Base-by-base conservation (phyloP, 2,113 vertebrate species). In the Lophochroa leadbeateri region DNA sequence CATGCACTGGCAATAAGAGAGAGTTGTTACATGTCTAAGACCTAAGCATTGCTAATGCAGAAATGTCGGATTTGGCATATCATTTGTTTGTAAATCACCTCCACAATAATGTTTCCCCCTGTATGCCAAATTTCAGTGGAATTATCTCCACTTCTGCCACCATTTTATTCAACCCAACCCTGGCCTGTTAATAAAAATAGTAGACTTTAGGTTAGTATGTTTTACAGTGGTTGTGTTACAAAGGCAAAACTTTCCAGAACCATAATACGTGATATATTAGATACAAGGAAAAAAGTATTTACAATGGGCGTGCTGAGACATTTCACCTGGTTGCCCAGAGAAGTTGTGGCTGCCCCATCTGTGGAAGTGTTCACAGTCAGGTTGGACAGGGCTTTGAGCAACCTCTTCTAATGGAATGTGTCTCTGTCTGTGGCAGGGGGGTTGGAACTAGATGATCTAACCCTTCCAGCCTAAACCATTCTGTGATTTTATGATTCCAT, bases 401-500 rank as follows among this genome's bases (percentile, higher is more conserved):
- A 44, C 14, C 1, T 0, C 0, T 20, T 44, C 27, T 44, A 53
- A 5, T 33, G 33, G 50, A 79, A 87, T 27, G 7, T 27, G 6
- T 37, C 16, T 8, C 20, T 53, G 47, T 17, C 21, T 6, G 9
- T 27, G 12, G 7, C 24, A 74, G 10, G 3, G 3, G 3, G 0
- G 1, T 16, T 85, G 33, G 29, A 61, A 61, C 17, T 29, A 67
- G 6, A 10, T 67, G 4, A 33, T 63, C 2, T 52, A 1, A 12
- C 49, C 10, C 2, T 72, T 93, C 14, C 23, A 81, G 46, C 3
- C 10, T 3, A 50, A 21, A 69, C 52, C 27, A 39, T 58, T 47
- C 14, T 65, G 7, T 55, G 39, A 52, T 46, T 76, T 49, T 35
- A 11, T 35, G 10, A 71, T 18, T 77, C 25, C 28, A 5, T 50